A percentile compares a stretch with the other conserved stretches of the same genome.
Conservation (phyloP, 2,888 invertebrate species). For the Nasonovia ribisnigri region DNA sequence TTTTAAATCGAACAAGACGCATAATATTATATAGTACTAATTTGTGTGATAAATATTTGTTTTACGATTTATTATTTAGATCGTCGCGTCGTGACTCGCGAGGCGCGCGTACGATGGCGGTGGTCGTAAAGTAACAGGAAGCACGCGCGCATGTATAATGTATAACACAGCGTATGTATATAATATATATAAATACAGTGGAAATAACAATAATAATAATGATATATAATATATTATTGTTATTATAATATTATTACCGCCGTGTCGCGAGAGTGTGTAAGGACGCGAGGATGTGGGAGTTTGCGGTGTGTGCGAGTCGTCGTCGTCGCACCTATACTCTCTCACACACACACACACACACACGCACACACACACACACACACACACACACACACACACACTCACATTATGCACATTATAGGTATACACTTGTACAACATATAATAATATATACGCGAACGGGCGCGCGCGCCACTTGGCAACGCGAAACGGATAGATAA, state of each 20-base stretch:
- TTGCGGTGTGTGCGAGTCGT: background rate
- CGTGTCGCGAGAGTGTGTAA: background rate
- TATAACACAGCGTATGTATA: background rate
- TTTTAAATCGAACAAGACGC: background rate
- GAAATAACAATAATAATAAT: conserved; percentile 6
- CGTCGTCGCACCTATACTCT: background rate
- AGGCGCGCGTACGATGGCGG: background rate
- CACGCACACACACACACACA: background rate
- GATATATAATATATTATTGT: background rate
- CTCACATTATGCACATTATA: background rate
- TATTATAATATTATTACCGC: background rate
- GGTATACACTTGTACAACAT: background rate
- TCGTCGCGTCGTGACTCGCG: background rate
- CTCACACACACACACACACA: background rate
- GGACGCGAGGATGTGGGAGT: background rate
- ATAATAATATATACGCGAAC: background rate
- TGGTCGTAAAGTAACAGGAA: background rate
- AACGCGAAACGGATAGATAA: conserved; percentile 59
- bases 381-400: background rate
- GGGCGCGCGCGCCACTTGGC: conserved; percentile 38
- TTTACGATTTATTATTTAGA: background rate
- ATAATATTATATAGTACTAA: background rate
- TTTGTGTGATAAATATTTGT: background rate
- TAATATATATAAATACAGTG: background rate
- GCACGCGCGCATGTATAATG: background rate